phyloP scores from a whole-genome alignment of 2,888 invertebrate genomes.

The Leptinotarsa tumamoca region DNA sequence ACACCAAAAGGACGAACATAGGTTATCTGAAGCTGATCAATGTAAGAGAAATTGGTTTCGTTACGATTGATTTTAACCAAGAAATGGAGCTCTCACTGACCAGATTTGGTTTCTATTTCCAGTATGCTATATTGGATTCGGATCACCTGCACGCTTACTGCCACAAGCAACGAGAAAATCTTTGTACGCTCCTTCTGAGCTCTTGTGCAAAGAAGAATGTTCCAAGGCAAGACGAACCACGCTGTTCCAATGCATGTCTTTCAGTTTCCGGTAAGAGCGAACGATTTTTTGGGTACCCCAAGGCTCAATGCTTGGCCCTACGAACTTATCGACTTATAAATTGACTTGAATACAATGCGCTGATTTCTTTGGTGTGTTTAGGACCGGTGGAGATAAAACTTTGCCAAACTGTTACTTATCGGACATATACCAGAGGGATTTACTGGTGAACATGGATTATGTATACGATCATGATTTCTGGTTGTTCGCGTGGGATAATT shows the following conservation, averaged over 20 bases:
- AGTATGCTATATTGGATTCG: constrained; percentile 85
- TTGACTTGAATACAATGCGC: neutral
- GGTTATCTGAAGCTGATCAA: constrained; percentile 58
- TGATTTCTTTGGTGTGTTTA: constrained; percentile 45
- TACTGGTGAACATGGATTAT: constrained; percentile 80
- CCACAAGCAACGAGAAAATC: constrained; percentile 75
- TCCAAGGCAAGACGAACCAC: constrained; percentile 69
- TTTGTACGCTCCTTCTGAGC: constrained; percentile 74
- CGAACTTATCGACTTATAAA: neutral
- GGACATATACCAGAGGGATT: constrained; percentile 81
- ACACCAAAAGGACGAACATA: constrained; percentile 48
- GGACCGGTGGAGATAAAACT: constrained; percentile 50
- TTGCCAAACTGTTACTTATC: constrained; percentile 80
- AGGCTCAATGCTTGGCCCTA: neutral
- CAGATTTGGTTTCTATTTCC: constrained; percentile 50
- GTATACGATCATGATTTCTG: constrained; percentile 76
- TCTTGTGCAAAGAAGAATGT: constrained; percentile 80
- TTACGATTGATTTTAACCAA: neutral
- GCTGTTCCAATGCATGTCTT: constrained; percentile 80
- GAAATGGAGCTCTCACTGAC: too few relatives aligned
- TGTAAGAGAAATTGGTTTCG: constrained; percentile 48
- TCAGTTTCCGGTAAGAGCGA: constrained; percentile 75
- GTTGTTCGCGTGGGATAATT: constrained; percentile 83
- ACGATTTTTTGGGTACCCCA: neutral
- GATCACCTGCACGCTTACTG: constrained; percentile 78